phyloP scores from a whole-genome alignment of 2,797 vertebrate genomes.

The Alca torda region DNA sequence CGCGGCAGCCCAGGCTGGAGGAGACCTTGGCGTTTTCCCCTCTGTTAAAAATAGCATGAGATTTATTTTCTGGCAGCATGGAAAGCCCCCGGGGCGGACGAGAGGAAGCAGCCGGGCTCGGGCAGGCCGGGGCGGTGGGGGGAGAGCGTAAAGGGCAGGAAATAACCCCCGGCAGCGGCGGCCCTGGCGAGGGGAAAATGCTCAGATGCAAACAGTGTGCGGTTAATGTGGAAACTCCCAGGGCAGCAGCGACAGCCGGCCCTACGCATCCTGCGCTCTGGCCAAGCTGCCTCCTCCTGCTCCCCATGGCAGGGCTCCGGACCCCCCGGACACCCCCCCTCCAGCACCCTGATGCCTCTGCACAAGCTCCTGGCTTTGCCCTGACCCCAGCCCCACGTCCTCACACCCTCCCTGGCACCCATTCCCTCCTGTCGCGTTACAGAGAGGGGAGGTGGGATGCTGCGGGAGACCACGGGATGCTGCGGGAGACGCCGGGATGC shows the following conservation, averaged over 20 bases:
- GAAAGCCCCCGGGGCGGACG: slow-evolving; percentile 67
- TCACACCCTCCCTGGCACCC: neutral
- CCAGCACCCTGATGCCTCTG: neutral
- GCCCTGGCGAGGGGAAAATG: slow-evolving; percentile 52
- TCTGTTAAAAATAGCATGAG: slow-evolving; percentile 67
- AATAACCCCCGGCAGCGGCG: slow-evolving; percentile 49
- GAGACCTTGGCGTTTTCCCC: slow-evolving; percentile 64
- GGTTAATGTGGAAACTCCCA: slow-evolving; percentile 63
- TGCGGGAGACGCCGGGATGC: neutral
- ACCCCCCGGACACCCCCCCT: rapidly evolving
- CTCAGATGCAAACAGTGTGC: slow-evolving; percentile 21
- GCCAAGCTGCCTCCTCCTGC: neutral
- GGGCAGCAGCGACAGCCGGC: neutral
- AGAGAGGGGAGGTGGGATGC: neutral
- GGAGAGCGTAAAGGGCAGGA: slow-evolving; percentile 65
- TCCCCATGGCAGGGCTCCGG: neutral
- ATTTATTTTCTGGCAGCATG: slow-evolving; percentile 67
- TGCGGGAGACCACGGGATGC: neutral
- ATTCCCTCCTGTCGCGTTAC: rapidly evolving
- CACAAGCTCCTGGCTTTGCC: neutral
- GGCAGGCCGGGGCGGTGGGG: slow-evolving; percentile 46
- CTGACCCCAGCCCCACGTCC: neutral
- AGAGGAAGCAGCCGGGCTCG: slow-evolving; percentile 69
- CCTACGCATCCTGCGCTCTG: neutral
- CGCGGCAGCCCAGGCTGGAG: neutral